Evolutionary conservation across 2,797 vertebrate species (phyloP).

Genomic region (Valencia hispanica): DNA sequence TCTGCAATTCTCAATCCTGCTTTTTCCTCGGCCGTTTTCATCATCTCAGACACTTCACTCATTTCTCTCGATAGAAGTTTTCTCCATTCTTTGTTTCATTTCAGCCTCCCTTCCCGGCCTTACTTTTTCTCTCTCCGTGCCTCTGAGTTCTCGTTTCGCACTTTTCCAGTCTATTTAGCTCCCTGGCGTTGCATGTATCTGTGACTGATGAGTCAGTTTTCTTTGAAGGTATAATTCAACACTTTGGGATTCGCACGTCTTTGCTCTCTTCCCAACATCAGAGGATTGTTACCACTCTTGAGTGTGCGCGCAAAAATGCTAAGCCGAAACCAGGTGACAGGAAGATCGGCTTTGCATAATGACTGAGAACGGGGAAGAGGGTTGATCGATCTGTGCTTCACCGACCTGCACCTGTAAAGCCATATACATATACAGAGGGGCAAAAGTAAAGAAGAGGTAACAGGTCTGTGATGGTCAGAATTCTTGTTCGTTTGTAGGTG

Average conservation of each 20-base stretch:
- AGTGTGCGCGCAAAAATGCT: not conserved
- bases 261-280: not conserved
- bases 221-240: slow-evolving; percentile 24
- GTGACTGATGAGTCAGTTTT: slow-evolving; percentile 21
- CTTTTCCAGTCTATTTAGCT: slow-evolving; percentile 22
- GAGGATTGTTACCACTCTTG: not conserved
- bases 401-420: not conserved
- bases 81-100: slow-evolving; percentile 32
- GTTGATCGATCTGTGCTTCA: not conserved
- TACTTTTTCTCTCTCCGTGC: slow-evolving; percentile 11
- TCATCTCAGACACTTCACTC: slow-evolving; percentile 34
- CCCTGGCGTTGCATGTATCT: slow-evolving; percentile 7
- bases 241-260: slow-evolving; percentile 19
- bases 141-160: slow-evolving; percentile 3
- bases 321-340: not conserved
- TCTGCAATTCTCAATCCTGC: slow-evolving; percentile 34
- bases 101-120: slow-evolving; percentile 14
- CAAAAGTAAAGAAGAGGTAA: too few species aligned
- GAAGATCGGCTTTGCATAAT: not conserved
- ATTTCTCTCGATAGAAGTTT: slow-evolving; percentile 22
- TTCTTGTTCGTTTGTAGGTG: too few species aligned
- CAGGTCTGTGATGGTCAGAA: too few species aligned
- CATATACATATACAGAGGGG: too few species aligned
- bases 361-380: not conserved
- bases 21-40: slow-evolving; percentile 36